phyloP scores from a whole-genome alignment of 92 coral and sea anemone species.

The Umimayanthus kanabou region DNA sequence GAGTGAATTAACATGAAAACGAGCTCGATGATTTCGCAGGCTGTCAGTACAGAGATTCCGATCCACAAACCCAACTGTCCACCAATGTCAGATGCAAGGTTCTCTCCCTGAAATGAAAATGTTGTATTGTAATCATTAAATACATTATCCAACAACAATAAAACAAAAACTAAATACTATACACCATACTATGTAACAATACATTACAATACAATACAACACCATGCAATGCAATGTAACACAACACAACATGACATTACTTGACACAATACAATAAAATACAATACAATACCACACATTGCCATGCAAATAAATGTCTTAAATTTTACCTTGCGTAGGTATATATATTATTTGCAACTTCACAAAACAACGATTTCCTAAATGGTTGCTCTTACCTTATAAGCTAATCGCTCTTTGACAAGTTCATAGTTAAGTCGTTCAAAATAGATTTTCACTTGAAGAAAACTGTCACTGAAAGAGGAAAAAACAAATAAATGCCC shows the following conservation, averaged over 20 bases:
- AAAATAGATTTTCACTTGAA: constrained; percentile 46
- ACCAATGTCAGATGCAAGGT: constrained; percentile 4
- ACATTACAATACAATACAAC: no score
- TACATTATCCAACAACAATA: no score
- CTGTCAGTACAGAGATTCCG: constrained; percentile 1
- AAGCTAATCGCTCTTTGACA: constrained; percentile 40
- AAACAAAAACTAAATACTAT: not conserved
- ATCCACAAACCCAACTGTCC: constrained; percentile 18
- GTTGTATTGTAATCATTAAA: no score
- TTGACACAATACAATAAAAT: no score
- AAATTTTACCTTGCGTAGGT: no score
- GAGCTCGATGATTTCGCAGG: not conserved
- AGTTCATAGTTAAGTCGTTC: constrained; percentile 50
- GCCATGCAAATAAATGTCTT: no score
- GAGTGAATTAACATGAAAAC: not conserved
- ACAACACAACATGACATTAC: no score
- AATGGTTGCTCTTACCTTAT: constrained; percentile 26
- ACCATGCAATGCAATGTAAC: no score
- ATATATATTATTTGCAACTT: no score
- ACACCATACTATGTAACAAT: not conserved
- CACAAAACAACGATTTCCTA: no score
- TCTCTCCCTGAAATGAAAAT: not conserved
- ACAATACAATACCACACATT: no score
- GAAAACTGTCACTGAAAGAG: constrained; percentile 42
- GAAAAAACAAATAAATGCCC: not conserved